phyloP scores from a whole-genome alignment of 2,888 invertebrate genomes.

The Alloscopus bannaensis region DNA sequence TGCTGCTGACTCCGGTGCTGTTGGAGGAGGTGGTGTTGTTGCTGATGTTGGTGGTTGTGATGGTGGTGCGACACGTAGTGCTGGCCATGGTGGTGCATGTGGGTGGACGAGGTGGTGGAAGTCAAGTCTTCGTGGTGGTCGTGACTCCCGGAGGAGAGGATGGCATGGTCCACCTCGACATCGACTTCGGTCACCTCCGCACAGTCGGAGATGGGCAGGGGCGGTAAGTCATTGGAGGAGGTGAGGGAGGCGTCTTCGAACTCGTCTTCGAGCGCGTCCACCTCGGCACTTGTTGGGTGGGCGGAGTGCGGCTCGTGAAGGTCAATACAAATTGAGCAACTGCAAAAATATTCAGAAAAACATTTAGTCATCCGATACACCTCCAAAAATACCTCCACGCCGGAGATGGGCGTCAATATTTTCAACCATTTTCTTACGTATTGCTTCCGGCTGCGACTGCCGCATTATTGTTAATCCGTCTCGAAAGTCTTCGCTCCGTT shows the following conservation, averaged over 20 bases:
- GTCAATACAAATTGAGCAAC: conserved; percentile 73
- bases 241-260: conserved; percentile 66
- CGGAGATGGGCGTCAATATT: too few species aligned
- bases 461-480: conserved; percentile 72
- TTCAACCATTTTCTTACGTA: conserved; percentile 62
- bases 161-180: conserved; percentile 70
- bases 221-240: conserved; percentile 64
- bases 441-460: conserved; percentile 70
- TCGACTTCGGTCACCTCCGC: conserved; percentile 72
- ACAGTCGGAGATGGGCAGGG: conserved; percentile 65
- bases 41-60: conserved; percentile 47
- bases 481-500: conserved; percentile 72
- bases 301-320: conserved; percentile 66
- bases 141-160: conserved; percentile 43
- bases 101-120: conserved; percentile 31
- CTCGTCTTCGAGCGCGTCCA: conserved; percentile 67
- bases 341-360: conserved; percentile 44
- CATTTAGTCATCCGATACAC: too few species aligned
- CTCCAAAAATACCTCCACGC: too few species aligned
- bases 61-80: conserved; percentile 49
- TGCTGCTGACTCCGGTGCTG: conserved; percentile 53
- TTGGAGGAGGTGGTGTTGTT: conserved; percentile 40
- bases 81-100: conserved; percentile 54
- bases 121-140: conserved; percentile 33
- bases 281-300: conserved; percentile 60